These are phyloP conservation scores for Gonioctena quinquepunctata DNA, from an alignment of 1,140 invertebrate species.

Conservation along the genomic window DNA sequence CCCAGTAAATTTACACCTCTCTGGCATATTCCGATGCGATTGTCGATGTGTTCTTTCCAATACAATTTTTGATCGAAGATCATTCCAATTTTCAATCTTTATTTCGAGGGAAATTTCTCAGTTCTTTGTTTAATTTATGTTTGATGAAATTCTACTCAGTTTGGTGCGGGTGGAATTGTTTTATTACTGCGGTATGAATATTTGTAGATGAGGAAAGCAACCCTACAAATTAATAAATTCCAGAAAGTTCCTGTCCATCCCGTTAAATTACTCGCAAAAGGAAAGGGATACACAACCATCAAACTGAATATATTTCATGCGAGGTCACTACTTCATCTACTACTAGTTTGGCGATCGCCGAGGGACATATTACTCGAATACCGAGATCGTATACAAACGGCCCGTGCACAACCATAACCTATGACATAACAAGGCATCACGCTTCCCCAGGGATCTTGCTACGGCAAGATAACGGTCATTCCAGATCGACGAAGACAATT, in stretches of 20 bases:
- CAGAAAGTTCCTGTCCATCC: too few species aligned
- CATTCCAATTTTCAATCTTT: background rate
- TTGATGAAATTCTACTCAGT: too few species aligned
- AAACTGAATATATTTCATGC: too few species aligned
- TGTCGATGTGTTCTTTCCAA: background rate
- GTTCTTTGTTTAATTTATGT: too few species aligned
- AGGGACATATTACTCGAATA: background rate
- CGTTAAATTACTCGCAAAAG: too few species aligned
- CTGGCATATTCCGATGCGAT: background rate
- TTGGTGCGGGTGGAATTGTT: too few species aligned
- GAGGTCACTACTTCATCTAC: background rate
- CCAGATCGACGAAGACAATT: conserved; percentile 19
- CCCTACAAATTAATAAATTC: too few species aligned
- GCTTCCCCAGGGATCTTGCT: conserved; percentile 5
- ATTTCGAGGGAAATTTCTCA: too few species aligned
- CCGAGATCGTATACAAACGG: background rate
- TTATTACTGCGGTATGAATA: too few species aligned
- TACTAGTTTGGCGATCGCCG: background rate
- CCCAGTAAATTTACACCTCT: background rate
- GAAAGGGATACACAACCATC: too few species aligned
- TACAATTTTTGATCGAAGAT: background rate
- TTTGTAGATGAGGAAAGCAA: too few species aligned
- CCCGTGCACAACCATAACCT: conserved; percentile 17
- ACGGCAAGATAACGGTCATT: conserved; percentile 21
- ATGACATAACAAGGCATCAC: conserved; percentile 28